phyloP scores from a whole-genome alignment of 1,140 invertebrate species.

The Drosophila melanogaster region DNA sequence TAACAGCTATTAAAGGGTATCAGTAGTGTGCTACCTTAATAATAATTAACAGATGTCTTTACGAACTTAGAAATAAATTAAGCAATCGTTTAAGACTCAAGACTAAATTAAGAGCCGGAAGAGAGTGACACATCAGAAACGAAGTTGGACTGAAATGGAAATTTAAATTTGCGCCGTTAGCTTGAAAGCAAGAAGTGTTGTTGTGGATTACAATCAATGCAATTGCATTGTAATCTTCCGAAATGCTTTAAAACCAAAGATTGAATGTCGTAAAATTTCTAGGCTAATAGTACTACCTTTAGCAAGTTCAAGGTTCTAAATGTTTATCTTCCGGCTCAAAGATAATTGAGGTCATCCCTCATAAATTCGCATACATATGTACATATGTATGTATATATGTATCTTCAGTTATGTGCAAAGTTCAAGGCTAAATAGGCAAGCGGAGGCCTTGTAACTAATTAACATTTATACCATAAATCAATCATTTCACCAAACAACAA shows the following conservation, averaged over 20 bases:
- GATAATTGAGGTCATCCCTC: constrained; percentile 2
- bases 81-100: neutral
- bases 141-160: constrained; percentile 38
- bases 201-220: neutral
- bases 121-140: constrained; percentile 36
- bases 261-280: neutral
- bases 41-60: no score
- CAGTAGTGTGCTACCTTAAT: neutral
- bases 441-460: constrained; percentile 2
- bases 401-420: constrained; percentile 1
- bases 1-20: neutral
- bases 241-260: neutral
- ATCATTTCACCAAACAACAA: constrained; percentile 20
- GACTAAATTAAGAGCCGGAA: constrained; percentile 16
- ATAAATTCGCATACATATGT: neutral
- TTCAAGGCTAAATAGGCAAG: constrained; percentile 17
- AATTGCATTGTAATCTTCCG: no score
- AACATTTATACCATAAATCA: constrained; percentile 1
- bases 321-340: neutral
- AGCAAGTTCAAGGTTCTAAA: neutral
- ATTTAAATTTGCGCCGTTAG: constrained; percentile 40
- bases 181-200: constrained; percentile 11
- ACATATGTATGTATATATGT: no score
- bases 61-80: no score
- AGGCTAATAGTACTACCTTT: neutral